Conservation (phyloP, 1,140 invertebrate genomes). For the Mesaphorura yosii region DNA sequence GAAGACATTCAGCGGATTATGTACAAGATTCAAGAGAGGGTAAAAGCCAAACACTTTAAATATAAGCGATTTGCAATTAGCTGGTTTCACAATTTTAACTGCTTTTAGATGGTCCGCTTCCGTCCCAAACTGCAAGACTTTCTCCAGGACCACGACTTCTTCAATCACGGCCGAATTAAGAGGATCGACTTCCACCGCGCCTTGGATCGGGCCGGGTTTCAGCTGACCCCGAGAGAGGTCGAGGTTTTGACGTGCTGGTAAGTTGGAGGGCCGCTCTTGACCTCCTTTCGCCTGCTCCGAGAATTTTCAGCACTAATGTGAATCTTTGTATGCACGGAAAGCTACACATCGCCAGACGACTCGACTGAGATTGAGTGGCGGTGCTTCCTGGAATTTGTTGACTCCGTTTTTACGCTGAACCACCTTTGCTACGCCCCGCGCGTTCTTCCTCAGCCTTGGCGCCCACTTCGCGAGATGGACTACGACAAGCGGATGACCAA, state of each 20-base stretch:
- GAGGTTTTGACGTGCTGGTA: slow-evolving; percentile 31
- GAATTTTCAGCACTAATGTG: background rate
- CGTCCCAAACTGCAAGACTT: slow-evolving; percentile 27
- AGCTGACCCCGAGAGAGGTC: slow-evolving; percentile 28
- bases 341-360: slow-evolving; percentile 28
- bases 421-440: slow-evolving; percentile 51
- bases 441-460: slow-evolving; percentile 35
- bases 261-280: background rate
- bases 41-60: slow-evolving; percentile 5
- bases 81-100: slow-evolving; percentile 8
- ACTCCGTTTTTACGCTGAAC: slow-evolving; percentile 50
- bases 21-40: slow-evolving; percentile 29
- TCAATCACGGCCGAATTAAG: slow-evolving; percentile 28
- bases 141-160: slow-evolving; percentile 23
- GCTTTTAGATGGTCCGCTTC: slow-evolving; percentile 19
- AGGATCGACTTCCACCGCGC: slow-evolving; percentile 29
- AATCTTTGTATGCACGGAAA: slow-evolving; percentile 8
- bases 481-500: slow-evolving; percentile 24
- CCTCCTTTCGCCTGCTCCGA: too few relatives aligned
- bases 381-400: slow-evolving; percentile 49
- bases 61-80: background rate
- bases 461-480: slow-evolving; percentile 28
- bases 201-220: slow-evolving; percentile 27
- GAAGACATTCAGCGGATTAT: slow-evolving; percentile 28
- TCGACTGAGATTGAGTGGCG: slow-evolving; percentile 29